Evolutionary conservation across 2,797 vertebrate species (phyloP), one percentile per base, ranked within the genome.

Genomic region (Chelonia mydas): DNA sequence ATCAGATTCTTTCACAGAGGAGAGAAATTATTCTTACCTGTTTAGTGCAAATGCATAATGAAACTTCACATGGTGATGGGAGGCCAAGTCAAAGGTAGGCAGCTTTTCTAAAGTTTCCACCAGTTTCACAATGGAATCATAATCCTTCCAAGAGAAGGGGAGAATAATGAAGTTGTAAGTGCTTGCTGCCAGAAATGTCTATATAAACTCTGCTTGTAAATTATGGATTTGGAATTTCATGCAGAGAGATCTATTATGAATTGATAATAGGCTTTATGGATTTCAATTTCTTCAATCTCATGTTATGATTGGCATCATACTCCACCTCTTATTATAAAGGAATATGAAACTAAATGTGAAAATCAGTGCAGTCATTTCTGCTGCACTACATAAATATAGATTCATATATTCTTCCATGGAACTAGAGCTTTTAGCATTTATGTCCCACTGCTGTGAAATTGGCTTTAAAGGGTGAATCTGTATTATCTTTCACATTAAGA

Each of bases 1-100:
- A 37, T 5, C 31, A 11, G 15, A 81, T n/a, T 31, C 31, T 55
- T 88, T 15, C 28, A 51, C 11, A 77, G 76, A 2, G 1, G 65
- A 82, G 87, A 12, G 2, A 80, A 95, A 45, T 84, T 61, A 59
- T 85, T 96, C 99, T 99, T 98, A 99, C 99, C 99, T 99, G 95
- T 99, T 99, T 88, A 99, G 98, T 3, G 99, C 99, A 98, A 99
- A 99, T 2, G 99, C 99, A 33, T 99, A 99, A 98, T 99, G 99
- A 97, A 99, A 98, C 98, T 99, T 99, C 97, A 99, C 99, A 50
- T 99, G 99, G 61, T 99, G 99, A 97, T 99, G 99, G 37, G 98
- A 98, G 97, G 99, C 98, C 84, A 99, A 98, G 98, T 99, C 99
- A 98, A 99, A 99, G 89, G 99, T 99, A 10, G 99, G 99, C 31